Evolutionary conservation across 2,797 vertebrate genomes (phyloP).

Genomic region (Zenarchopterus dispar): DNA sequence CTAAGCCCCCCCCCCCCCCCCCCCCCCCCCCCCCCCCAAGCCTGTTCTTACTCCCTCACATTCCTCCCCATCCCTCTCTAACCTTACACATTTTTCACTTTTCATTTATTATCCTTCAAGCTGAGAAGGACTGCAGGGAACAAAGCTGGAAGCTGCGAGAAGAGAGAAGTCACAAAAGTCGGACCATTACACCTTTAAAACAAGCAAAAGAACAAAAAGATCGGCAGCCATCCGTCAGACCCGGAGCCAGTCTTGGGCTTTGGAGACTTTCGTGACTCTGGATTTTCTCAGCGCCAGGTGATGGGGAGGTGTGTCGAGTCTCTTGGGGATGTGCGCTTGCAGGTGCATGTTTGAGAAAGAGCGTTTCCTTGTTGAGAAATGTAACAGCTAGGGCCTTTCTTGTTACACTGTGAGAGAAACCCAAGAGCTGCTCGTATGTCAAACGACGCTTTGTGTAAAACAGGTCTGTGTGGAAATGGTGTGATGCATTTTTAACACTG

Average conservation of each 20-base stretch:
- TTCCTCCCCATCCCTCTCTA: constrained; percentile 43
- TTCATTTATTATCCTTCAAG: constrained; percentile 55
- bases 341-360: constrained; percentile 58
- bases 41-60: constrained; percentile 42
- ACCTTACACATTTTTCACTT: constrained; percentile 44
- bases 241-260: constrained; percentile 9
- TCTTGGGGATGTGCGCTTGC: constrained; percentile 47
- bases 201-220: constrained; percentile 31
- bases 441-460: constrained; percentile 39
- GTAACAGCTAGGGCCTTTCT: constrained; percentile 60
- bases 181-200: constrained; percentile 15
- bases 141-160: constrained; percentile 32
- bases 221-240: constrained; percentile 30
- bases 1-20: constrained; percentile 41
- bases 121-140: constrained; percentile 12
- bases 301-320: constrained; percentile 38
- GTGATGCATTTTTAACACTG: no score
- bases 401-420: constrained; percentile 55
- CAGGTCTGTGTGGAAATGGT: constrained; percentile 10
- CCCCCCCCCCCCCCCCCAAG: constrained; percentile 39
- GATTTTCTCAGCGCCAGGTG: constrained; percentile 22
- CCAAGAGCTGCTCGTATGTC: constrained; percentile 49
- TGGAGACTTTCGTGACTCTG: constrained; percentile 17
- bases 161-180: constrained; percentile 13
- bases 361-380: constrained; percentile 47